These are phyloP conservation scores for Drosophila emarginata DNA, from an alignment of 2,888 invertebrate genomes.

Conservation along the genomic window DNA sequence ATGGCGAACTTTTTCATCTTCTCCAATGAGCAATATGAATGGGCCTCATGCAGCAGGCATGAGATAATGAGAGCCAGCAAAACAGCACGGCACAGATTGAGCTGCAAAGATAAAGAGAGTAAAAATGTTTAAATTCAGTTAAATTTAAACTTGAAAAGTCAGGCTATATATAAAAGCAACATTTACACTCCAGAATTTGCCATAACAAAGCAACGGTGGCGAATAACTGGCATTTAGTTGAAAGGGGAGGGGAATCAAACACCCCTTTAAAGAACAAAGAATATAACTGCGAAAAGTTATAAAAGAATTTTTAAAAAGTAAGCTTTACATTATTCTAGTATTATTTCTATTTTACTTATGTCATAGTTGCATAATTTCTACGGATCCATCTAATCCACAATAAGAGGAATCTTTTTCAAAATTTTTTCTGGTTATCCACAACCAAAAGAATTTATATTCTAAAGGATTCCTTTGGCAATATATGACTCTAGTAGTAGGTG, in stretches of 20 bases:
- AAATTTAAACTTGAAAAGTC: conserved; percentile 26
- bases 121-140: conserved; percentile 7
- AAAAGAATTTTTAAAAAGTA: not conserved
- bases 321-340: too few relatives aligned
- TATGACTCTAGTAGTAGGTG: too few relatives aligned
- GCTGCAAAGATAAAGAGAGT: conserved; percentile 44
- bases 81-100: conserved; percentile 53
- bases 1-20: conserved; percentile 78
- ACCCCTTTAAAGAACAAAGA: not conserved
- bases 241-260: not conserved
- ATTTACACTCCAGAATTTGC: not conserved
- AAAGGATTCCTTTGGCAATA: too few relatives aligned
- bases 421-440: too few relatives aligned
- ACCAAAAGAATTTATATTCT: too few relatives aligned
- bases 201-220: not conserved
- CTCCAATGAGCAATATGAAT: conserved; percentile 77
- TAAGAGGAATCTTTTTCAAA: too few relatives aligned
- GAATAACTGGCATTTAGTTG: not conserved
- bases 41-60: conserved; percentile 43
- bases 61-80: conserved; percentile 47
- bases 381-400: too few relatives aligned
- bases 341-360: too few relatives aligned
- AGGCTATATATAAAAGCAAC: not conserved
- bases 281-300: not conserved
- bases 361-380: too few relatives aligned